A percentile compares a stretch with the other conserved stretches of the same genome.
These are phyloP conservation scores for Tribolium madens DNA, from an alignment of 1,140 invertebrate species.

Conservation along the genomic window DNA sequence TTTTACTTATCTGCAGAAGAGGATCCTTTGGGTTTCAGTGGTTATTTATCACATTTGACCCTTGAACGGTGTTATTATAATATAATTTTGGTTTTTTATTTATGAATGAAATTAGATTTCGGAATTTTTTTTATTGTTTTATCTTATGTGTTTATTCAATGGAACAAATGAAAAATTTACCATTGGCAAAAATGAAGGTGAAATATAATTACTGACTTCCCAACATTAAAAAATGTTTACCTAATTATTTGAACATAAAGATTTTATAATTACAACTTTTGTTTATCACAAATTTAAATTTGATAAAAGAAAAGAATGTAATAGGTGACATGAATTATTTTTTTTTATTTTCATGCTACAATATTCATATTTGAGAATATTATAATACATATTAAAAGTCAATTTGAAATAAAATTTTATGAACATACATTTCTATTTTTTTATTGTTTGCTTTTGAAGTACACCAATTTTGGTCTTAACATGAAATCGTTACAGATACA, in stretches of 20 bases:
- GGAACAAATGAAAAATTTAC: neutral
- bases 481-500: too few species aligned
- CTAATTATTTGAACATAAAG: neutral
- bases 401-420: too few species aligned
- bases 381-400: too few species aligned
- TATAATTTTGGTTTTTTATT: neutral
- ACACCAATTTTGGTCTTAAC: too few species aligned
- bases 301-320: too few species aligned
- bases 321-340: too few species aligned
- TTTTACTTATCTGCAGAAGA: conserved; percentile 11
- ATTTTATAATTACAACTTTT: too few species aligned
- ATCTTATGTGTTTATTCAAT: neutral
- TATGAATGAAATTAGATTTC: neutral
- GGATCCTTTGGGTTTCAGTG: neutral
- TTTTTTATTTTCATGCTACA: too few species aligned
- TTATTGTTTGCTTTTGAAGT: too few species aligned
- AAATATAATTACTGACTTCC: neutral
- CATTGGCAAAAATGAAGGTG: neutral
- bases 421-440: too few species aligned
- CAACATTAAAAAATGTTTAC: neutral
- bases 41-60: conserved; percentile 8
- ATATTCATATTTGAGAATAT: too few species aligned
- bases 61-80: neutral
- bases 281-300: too few species aligned
- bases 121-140: neutral